These are phyloP conservation scores for Apostichopus leukothele DNA, from an alignment of 53 echinoderm and acorn worm species.

Conservation along the genomic window DNA sequence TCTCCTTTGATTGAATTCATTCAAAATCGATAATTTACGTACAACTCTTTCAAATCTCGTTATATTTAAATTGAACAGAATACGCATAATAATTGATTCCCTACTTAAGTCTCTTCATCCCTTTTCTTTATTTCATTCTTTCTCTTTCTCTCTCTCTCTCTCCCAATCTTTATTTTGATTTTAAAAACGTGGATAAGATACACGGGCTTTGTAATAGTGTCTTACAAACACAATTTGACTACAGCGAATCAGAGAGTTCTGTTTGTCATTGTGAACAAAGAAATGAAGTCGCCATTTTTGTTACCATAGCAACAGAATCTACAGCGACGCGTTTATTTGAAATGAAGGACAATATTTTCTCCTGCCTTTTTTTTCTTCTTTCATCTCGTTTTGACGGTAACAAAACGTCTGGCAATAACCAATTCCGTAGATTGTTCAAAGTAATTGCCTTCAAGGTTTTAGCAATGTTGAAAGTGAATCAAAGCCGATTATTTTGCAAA, in stretches of 20 bases:
- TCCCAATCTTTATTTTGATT: too few species aligned
- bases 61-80: not conserved
- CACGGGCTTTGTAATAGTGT: too few species aligned
- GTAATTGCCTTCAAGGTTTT: not conserved
- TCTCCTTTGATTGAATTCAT: too few species aligned
- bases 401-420: not conserved
- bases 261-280: too few species aligned
- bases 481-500: not conserved
- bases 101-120: not conserved
- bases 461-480: not conserved
- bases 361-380: not conserved
- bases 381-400: not conserved
- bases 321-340: constrained; percentile 1
- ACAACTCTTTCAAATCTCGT: not conserved
- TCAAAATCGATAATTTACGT: not conserved
- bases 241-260: too few species aligned
- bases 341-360: constrained; percentile 1
- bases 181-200: too few species aligned
- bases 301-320: constrained; percentile 1
- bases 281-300: constrained; percentile 8
- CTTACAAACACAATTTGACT: too few species aligned
- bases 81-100: constrained; percentile 10
- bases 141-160: too few species aligned
- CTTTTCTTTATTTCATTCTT: not conserved
- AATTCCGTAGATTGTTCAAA: not conserved